A percentile compares a stretch with the other conserved stretches of the same genome.
These are phyloP conservation scores for Auanema freiburgensis DNA, from an alignment of 2,888 invertebrate species.

Conservation along the genomic window DNA sequence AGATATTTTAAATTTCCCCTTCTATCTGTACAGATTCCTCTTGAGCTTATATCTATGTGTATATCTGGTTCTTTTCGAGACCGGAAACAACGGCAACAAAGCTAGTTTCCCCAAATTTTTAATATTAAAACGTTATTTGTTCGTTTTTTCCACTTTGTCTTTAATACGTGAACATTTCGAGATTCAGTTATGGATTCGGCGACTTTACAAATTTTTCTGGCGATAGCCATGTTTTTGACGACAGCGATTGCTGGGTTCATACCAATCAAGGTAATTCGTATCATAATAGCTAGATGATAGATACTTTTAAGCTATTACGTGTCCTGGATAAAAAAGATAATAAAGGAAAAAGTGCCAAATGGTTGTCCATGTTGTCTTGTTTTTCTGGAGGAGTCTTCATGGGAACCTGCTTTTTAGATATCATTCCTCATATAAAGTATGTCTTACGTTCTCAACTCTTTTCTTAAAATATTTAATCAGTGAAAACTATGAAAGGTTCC, in stretches of 20 bases:
- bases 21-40: too few relatives aligned
- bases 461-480: constrained; percentile 25
- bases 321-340: constrained; percentile 34
- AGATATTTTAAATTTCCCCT: too few relatives aligned
- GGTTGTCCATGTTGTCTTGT: constrained; percentile 58
- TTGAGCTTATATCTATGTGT: too few relatives aligned
- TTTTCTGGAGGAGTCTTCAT: constrained; percentile 64
- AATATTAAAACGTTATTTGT: too few relatives aligned
- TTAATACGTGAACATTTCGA: not conserved
- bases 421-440: constrained; percentile 60
- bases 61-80: too few relatives aligned
- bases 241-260: constrained; percentile 50
- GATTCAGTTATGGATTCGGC: constrained; percentile 11
- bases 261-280: constrained; percentile 17
- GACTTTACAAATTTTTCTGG: constrained; percentile 42
- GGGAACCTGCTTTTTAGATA: constrained; percentile 61
- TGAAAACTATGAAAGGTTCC: constrained; percentile 34
- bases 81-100: too few relatives aligned
- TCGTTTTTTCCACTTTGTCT: constrained; percentile 1
- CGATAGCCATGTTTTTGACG: constrained; percentile 50
- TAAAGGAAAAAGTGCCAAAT: constrained; percentile 27
- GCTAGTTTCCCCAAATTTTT: too few relatives aligned
- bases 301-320: constrained; percentile 23
- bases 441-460: constrained; percentile 4
- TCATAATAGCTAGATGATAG: not conserved